A percentile compares a stretch with the other conserved stretches of the same genome.
phyloP scores from a whole-genome alignment of 2,797 vertebrate species.

The Myioborus melanocephalus region DNA sequence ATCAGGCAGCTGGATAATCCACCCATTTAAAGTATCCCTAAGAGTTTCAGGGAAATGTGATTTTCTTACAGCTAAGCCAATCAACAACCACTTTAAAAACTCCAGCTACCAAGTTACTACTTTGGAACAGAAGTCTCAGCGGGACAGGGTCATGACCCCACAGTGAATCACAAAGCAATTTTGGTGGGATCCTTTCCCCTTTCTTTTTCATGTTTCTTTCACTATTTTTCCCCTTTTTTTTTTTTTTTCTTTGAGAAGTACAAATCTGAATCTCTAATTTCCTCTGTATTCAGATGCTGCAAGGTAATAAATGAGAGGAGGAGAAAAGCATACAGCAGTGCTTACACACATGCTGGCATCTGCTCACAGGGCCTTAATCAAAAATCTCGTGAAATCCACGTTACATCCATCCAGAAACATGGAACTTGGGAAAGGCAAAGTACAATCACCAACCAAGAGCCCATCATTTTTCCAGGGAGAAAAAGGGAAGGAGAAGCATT shows the following conservation, averaged over 20 bases:
- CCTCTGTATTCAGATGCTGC: slow-evolving; percentile 37
- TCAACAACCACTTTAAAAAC: slow-evolving; percentile 73
- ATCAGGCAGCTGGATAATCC: slow-evolving; percentile 80
- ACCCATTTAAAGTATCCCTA: slow-evolving; percentile 78
- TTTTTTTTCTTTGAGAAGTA: background rate
- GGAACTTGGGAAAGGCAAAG: background rate
- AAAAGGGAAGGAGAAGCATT: background rate
- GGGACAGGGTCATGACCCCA: slow-evolving; percentile 34
- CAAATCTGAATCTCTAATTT: slow-evolving; percentile 54
- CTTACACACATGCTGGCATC: background rate
- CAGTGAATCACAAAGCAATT: slow-evolving; percentile 62
- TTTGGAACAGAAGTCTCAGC: slow-evolving; percentile 46
- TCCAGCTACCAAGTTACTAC: slow-evolving; percentile 51
- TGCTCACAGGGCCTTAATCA: background rate
- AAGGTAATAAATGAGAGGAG: slow-evolving; percentile 9
- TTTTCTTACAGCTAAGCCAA: slow-evolving; percentile 75
- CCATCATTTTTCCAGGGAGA: background rate
- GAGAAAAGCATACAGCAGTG: background rate
- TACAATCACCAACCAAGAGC: background rate
- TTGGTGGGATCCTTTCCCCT: slow-evolving; percentile 37
- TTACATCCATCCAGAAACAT: background rate
- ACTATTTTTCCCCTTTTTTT: background rate
- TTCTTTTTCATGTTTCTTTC: background rate
- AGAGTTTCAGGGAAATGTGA: slow-evolving; percentile 77
- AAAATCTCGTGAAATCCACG: background rate